Base-by-base conservation (phyloP, 2,113 vertebrate genomes). In the Megaceryle torquata region DNA sequence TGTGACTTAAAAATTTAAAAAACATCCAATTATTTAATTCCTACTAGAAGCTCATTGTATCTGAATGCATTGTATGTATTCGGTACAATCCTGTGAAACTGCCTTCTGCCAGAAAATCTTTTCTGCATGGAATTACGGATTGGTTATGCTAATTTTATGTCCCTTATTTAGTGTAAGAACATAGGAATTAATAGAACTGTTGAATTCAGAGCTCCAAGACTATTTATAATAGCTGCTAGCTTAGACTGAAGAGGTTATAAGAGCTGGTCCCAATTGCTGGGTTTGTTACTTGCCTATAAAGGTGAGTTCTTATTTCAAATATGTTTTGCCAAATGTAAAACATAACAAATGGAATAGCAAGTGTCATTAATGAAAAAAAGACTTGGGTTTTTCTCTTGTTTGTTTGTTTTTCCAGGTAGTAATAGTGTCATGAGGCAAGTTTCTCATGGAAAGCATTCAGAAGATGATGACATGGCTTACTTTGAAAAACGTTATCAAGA, bases 401-500 rank as follows among this genome's bases (percentile, higher is more conserved):
- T 46, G 46, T 46, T 20, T 46, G 31, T 33, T 9, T 22, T 61
- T 51, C 1, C 80, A 98, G 97, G 64, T 95, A 88, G 72, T 87
- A 93, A 96, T 88, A 95, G 91, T 70, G 72, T 78, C 31, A 74
- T 65, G 89, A 85, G 91, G 26, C 96, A 97, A 60, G 33, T 91
- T 91, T 96, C 97, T 93, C 76, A 82, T 19, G 71, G 97, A 92
- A 97, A 64, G 78, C 95, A 50, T 91, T 90, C 93, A 13, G 98
- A 98, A 79, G 97, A 97, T 65, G 97, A 98, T 37, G 98, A 98
- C 82, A 98, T 98, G 98, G 96, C 97, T 95, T 98, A 97, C 90
- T 99, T 98, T 96, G 98, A 98, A 97, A 98, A 96, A 65, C 56
- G 46, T 28, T 98, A 98, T 70, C 98, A 98, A 93, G 98, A 98